These are phyloP conservation scores for Chloebia gouldiae DNA, from an alignment of 2,113 vertebrate species.

Conservation along the genomic window DNA sequence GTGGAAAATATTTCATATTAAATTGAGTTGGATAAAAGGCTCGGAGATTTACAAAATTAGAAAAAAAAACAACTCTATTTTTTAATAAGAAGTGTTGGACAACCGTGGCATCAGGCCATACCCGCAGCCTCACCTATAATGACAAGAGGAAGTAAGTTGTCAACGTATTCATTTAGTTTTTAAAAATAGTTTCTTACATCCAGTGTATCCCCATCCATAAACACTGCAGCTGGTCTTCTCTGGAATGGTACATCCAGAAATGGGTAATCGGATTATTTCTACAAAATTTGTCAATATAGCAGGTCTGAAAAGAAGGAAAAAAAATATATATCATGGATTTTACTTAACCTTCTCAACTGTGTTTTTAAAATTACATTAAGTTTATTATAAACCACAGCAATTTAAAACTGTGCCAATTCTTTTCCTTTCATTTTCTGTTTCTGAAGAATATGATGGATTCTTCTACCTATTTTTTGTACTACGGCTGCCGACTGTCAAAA, in stretches of 20 bases:
- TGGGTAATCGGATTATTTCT: slow-evolving; percentile 86
- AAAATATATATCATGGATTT: not conserved
- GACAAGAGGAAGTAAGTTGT: slow-evolving; percentile 37
- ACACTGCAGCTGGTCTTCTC: slow-evolving; percentile 89
- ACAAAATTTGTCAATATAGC: slow-evolving; percentile 85
- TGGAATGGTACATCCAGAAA: slow-evolving; percentile 89
- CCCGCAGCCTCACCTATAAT: slow-evolving; percentile 39
- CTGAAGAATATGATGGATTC: not conserved
- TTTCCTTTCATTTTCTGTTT: not conserved
- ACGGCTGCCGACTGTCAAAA: slow-evolving; percentile 5
- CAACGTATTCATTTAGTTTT: slow-evolving; percentile 39
- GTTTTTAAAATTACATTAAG: not conserved
- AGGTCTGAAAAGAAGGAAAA: slow-evolving; percentile 75
- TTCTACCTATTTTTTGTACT: slow-evolving; percentile 23
- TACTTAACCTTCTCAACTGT: not conserved
- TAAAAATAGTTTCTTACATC: slow-evolving; percentile 83
- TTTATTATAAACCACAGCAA: not conserved
- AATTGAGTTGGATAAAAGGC: not conserved
- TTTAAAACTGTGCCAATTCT: not conserved
- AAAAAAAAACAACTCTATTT: not conserved
- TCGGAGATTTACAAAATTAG: not conserved
- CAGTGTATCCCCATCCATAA: slow-evolving; percentile 97
- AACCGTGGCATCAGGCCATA: not conserved
- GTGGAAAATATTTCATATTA: not conserved
- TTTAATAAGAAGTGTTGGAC: not conserved